Evolutionary conservation across 2,797 vertebrate genomes (phyloP).

Genomic region (Amniataba percoides): DNA sequence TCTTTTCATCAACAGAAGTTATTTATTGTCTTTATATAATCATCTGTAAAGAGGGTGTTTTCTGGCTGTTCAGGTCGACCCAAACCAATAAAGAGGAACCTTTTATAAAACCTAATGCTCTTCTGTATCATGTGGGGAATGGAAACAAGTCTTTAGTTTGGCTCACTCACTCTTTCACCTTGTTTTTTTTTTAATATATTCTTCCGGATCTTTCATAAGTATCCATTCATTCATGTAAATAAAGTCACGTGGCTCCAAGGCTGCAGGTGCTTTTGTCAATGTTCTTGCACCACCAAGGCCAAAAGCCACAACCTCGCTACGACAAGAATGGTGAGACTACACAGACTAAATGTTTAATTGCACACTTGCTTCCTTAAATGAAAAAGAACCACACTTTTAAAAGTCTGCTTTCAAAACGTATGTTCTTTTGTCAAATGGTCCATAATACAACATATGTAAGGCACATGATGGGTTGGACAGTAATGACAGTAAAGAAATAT

Average conservation of each 20-base stretch:
- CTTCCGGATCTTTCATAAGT: slow-evolving; percentile 8
- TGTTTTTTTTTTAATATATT: slow-evolving; percentile 25
- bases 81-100: slow-evolving; percentile 86
- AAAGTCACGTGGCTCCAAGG: slow-evolving; percentile 46
- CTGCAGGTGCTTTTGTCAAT: slow-evolving; percentile 46
- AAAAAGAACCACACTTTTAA: slow-evolving; percentile 3
- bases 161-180: slow-evolving; percentile 23
- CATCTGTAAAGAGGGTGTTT: slow-evolving; percentile 81
- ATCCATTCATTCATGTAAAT: slow-evolving; percentile 58
- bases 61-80: slow-evolving; percentile 80
- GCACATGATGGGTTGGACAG: slow-evolving; percentile 18
- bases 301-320: neutral
- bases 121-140: slow-evolving; percentile 78
- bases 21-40: slow-evolving; percentile 89
- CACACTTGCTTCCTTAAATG: neutral
- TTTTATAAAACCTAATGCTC: slow-evolving; percentile 88
- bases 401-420: slow-evolving; percentile 34
- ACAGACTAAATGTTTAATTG: neutral
- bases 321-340: no score
- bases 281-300: slow-evolving; percentile 1
- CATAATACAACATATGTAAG: slow-evolving; percentile 22
- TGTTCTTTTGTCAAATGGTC: slow-evolving; percentile 29
- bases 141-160: slow-evolving; percentile 20
- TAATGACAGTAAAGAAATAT: slow-evolving; percentile 21
- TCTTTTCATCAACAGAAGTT: slow-evolving; percentile 76